Evolutionary conservation across 2,797 vertebrate genomes (phyloP).

Genomic region (Sternarchorhynchus goeldii): DNA sequence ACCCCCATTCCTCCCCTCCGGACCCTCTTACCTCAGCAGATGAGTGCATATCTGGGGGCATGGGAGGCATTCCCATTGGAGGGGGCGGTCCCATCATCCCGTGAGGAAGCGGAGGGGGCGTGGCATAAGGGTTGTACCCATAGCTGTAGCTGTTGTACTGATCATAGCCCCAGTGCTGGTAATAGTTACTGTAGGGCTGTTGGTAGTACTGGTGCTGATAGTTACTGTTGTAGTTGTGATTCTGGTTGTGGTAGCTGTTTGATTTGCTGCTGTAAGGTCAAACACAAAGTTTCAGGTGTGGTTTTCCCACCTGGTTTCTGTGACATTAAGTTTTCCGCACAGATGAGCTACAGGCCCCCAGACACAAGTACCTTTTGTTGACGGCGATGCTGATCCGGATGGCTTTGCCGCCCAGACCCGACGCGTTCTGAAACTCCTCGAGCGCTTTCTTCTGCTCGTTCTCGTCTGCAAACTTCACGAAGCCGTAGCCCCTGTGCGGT

Average conservation of each 20-base stretch:
- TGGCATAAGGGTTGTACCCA: conserved; percentile 76
- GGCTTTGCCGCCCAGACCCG: conserved; percentile 85
- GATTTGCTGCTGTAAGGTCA: conserved; percentile 74
- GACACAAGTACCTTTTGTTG: conserved; percentile 81
- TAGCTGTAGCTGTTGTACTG: conserved; percentile 78
- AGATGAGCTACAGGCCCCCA: too few relatives aligned
- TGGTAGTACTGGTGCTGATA: conserved; percentile 76
- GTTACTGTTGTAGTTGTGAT: conserved; percentile 74
- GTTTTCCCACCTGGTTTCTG: not conserved
- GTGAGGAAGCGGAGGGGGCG: conserved; percentile 76
- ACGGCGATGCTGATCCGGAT: conserved; percentile 89
- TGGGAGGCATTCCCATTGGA: conserved; percentile 74
- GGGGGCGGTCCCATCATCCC: conserved; percentile 78
- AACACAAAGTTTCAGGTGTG: not conserved
- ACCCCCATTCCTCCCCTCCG: not conserved
- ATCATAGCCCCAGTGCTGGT: conserved; percentile 85
- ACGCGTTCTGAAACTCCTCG: conserved; percentile 89
- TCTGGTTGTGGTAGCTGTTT: conserved; percentile 79
- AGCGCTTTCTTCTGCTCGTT: conserved; percentile 90
- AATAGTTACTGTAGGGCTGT: conserved; percentile 73
- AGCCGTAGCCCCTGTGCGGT: conserved; percentile 85
- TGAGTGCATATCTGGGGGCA: conserved; percentile 73
- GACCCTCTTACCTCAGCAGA: conserved; percentile 74
- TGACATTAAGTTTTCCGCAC: too few relatives aligned
- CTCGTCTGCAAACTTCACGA: conserved; percentile 90